Percentiles rank a stretch among this genome's conserved stretches.
phyloP scores from a whole-genome alignment of 92 coral and sea anemone genomes.

The Epizoanthus ramosus region DNA sequence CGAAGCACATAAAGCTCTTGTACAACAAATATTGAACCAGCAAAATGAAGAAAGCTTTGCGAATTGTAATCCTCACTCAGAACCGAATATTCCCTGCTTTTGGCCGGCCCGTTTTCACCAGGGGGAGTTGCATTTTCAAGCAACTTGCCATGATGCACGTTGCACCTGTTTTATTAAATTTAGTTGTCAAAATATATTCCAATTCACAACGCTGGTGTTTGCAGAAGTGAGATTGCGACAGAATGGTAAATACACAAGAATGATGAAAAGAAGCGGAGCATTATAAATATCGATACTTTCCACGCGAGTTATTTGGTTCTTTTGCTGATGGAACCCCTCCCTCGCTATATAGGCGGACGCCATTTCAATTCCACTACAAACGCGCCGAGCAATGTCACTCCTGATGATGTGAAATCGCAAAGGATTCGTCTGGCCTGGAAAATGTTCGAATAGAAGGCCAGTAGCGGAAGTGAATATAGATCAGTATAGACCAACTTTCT shows the following conservation, averaged over 20 bases:
- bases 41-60: not conserved
- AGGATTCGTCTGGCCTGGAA: not conserved
- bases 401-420: too few relatives aligned
- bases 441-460: not conserved
- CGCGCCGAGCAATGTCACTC: too few relatives aligned
- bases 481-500: not conserved
- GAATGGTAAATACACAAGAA: not conserved
- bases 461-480: too few relatives aligned
- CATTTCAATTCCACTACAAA: too few relatives aligned
- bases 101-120: not conserved
- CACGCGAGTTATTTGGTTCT: too few relatives aligned
- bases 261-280: too few relatives aligned
- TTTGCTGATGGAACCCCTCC: too few relatives aligned
- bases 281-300: too few relatives aligned
- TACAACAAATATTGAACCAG: conserved; percentile 27
- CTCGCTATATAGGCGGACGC: too few relatives aligned
- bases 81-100: not conserved
- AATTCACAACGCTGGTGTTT: not conserved
- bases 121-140: not conserved
- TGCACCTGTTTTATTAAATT: not conserved
- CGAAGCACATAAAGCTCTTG: not conserved
- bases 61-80: not conserved
- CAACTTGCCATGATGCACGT: not conserved
- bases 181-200: not conserved
- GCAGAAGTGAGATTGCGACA: not conserved